A percentile compares a stretch with the other conserved stretches of the same genome.
Evolutionary conservation across 2,113 vertebrate genomes (phyloP).

Genomic region (Oreochromis aureus): DNA sequence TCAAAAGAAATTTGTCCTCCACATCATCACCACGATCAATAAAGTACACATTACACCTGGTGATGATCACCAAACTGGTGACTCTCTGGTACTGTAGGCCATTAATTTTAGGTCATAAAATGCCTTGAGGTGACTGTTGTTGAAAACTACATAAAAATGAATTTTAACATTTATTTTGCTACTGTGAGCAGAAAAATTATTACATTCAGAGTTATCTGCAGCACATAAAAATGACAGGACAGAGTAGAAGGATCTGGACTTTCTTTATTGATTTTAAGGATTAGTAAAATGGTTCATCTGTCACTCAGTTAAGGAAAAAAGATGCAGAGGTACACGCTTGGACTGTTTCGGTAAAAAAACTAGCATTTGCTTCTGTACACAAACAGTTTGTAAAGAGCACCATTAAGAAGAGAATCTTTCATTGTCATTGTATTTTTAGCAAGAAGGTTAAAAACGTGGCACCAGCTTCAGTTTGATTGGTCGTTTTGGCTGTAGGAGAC

Average conservation of each 20-base stretch:
- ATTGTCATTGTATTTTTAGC: background rate
- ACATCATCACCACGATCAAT: too few species aligned
- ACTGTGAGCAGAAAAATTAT: background rate
- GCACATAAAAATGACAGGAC: background rate
- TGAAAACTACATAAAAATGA: background rate
- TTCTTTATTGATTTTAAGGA: background rate
- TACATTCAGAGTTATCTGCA: background rate
- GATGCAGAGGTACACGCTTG: background rate
- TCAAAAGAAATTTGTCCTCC: too few species aligned
- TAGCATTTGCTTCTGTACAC: conserved; percentile 23
- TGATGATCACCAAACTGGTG: too few species aligned
- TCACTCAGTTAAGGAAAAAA: background rate
- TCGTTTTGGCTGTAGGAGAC: conserved; percentile 64
- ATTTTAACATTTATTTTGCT: background rate
- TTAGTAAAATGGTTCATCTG: background rate
- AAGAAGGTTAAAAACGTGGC: conserved; percentile 24
- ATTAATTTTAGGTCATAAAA: background rate
- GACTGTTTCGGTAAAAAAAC: background rate
- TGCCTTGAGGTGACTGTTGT: background rate
- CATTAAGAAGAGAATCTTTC: background rate
- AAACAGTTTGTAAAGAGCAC: background rate
- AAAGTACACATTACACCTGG: too few species aligned
- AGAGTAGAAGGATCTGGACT: background rate
- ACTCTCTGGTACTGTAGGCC: background rate
- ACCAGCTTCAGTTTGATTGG: conserved; percentile 75